Evolutionary conservation across 2,113 vertebrate species (phyloP).

Genomic region (Craseonycteris thonglongyai): DNA sequence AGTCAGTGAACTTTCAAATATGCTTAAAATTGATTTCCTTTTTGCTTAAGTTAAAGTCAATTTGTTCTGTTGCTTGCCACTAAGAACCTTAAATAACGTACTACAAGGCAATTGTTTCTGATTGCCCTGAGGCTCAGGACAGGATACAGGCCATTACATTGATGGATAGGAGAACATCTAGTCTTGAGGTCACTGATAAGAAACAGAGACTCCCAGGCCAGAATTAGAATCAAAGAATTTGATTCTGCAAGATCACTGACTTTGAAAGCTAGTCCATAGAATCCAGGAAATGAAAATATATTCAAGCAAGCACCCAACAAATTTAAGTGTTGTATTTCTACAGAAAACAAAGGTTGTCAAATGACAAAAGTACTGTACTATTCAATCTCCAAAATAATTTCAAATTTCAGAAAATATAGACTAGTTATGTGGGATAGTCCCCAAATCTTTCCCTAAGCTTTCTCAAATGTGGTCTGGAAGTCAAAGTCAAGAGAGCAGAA

Average conservation of each 20-base stretch:
- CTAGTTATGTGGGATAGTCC: background rate
- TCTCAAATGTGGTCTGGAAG: background rate
- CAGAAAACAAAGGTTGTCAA: background rate
- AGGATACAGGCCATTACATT: background rate
- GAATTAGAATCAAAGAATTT: background rate
- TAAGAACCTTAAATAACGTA: background rate
- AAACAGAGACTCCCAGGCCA: background rate
- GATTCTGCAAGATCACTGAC: background rate
- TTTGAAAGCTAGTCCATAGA: background rate
- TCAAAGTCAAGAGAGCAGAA: background rate
- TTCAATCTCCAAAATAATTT: background rate
- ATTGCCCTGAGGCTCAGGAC: background rate
- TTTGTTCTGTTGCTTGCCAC: background rate
- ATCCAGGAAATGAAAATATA: background rate
- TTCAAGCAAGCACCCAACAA: background rate
- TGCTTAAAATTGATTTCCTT: background rate
- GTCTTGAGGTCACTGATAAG: background rate
- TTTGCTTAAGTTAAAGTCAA: background rate
- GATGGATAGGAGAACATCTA: background rate
- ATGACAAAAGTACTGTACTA: background rate
- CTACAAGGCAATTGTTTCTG: background rate
- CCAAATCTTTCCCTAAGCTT: too few relatives aligned
- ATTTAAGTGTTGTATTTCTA: background rate
- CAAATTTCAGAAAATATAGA: background rate
- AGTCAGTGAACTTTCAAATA: background rate